Conservation (phyloP, 2,113 vertebrate species). For the Mormoops blainvillei region DNA sequence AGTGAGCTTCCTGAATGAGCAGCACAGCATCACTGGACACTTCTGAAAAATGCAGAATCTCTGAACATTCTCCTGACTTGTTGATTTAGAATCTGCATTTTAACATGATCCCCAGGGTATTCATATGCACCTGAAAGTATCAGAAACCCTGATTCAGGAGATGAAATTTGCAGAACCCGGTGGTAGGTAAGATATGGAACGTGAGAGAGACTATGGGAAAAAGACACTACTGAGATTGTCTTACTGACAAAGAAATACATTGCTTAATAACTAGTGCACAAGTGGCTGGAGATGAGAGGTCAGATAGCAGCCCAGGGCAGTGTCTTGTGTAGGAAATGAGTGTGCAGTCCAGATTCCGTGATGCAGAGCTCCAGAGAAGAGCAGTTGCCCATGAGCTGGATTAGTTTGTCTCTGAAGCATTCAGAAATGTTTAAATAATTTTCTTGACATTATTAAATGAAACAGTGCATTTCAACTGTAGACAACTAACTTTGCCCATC, state of each 20-base stretch:
- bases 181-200: neutral
- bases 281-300: neutral
- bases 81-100: neutral
- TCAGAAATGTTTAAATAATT: neutral
- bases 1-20: neutral
- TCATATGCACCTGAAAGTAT: neutral
- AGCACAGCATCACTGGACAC: neutral
- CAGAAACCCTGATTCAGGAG: neutral
- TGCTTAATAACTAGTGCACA: neutral
- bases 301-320: neutral
- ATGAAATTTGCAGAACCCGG: neutral
- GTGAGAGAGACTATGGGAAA: neutral
- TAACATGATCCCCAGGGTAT: neutral
- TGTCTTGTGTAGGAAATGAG: neutral
- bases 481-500: neutral
- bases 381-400: neutral
- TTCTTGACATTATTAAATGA: neutral
- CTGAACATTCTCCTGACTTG: neutral
- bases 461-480: neutral
- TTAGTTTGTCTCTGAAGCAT: neutral
- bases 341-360: neutral
- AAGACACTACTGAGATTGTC: neutral
- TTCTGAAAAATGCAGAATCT: neutral
- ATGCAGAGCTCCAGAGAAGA: neutral
- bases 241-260: neutral